Conservation (phyloP, 2,797 vertebrate species). For the Enteromius radiatus region DNA sequence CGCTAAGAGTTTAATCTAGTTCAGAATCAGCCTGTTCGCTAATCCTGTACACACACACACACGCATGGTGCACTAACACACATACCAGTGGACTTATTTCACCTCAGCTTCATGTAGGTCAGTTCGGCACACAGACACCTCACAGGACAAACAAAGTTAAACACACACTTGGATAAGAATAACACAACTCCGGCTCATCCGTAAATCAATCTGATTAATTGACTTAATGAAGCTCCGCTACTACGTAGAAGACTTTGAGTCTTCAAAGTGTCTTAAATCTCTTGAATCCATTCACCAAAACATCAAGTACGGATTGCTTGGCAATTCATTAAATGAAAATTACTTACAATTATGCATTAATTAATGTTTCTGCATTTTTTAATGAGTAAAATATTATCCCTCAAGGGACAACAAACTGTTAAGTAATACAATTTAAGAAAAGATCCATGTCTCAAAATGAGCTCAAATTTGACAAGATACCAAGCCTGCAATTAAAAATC, state of each 20-base stretch:
- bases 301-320: conserved; percentile 5
- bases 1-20: conserved; percentile 73
- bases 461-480: conserved; percentile 1
- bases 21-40: conserved; percentile 68
- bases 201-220: conserved; percentile 41
- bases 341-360: not conserved
- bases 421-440: not conserved
- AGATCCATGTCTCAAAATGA: not conserved
- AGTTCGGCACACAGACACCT: conserved; percentile 42
- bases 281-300: conserved; percentile 1
- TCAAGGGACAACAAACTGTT: not conserved
- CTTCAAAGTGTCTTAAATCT: conserved; percentile 29
- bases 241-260: not conserved
- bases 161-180: conserved; percentile 43
- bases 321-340: not conserved
- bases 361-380: not conserved
- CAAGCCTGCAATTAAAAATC: not conserved
- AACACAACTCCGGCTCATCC: conserved; percentile 29
- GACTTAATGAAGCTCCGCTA: not conserved
- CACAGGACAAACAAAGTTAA: conserved; percentile 43
- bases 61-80: conserved; percentile 34
- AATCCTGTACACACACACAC: conserved; percentile 63
- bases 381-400: not conserved
- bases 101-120: conserved; percentile 30
- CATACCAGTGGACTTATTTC: conserved; percentile 8